A percentile compares a stretch with the other conserved stretches of the same genome.
Conservation (phyloP, 2,113 vertebrate species). For the Kryptolebias marmoratus region DNA sequence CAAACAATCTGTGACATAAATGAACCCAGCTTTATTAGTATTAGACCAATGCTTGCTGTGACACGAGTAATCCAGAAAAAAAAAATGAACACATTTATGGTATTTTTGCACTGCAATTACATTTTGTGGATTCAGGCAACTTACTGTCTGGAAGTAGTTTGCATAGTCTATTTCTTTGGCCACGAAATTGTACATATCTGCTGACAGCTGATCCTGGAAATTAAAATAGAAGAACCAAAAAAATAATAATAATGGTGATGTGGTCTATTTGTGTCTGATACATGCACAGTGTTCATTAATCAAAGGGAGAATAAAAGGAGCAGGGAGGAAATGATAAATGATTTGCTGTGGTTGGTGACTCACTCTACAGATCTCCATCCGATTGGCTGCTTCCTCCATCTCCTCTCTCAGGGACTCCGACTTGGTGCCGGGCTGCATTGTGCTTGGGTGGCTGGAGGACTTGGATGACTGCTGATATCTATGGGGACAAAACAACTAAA, state of each 20-base stretch:
- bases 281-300: constrained; percentile 26
- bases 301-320: constrained; percentile 8
- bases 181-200: constrained; percentile 99
- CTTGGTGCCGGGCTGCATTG: constrained; percentile 92
- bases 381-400: constrained; percentile 98
- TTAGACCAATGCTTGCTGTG: neutral
- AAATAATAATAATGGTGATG: neutral
- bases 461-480: constrained; percentile 97
- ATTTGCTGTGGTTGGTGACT: constrained; percentile 20
- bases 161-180: constrained; percentile 99
- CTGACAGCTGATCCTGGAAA: constrained; percentile 94
- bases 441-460: constrained; percentile 92
- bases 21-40: neutral
- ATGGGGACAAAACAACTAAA: neutral
- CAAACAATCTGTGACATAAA: neutral
- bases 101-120: neutral
- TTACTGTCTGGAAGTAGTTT: constrained; percentile 98
- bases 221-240: constrained; percentile 27
- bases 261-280: constrained; percentile 32
- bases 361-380: constrained; percentile 99
- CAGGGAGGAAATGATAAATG: neutral
- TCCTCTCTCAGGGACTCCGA: constrained; percentile 96
- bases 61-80: neutral
- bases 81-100: neutral
- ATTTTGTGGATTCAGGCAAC: constrained; percentile 45